Evolutionary conservation across 2,113 vertebrate species (phyloP).

Genomic region (Corythoichthys haematopterus): DNA sequence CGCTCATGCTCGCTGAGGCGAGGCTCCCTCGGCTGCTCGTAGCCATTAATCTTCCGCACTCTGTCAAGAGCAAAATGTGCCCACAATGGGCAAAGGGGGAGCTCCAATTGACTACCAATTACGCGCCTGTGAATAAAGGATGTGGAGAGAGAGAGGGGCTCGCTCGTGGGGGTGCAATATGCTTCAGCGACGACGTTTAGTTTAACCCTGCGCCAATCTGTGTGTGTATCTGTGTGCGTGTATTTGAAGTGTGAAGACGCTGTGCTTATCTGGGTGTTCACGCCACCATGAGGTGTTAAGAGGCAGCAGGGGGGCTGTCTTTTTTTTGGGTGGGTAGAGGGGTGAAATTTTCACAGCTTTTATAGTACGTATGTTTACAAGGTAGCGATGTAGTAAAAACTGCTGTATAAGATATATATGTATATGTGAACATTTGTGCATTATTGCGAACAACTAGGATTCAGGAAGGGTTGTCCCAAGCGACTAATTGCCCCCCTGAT

Average conservation of each 20-base stretch:
- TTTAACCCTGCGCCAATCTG: slow-evolving; percentile 66
- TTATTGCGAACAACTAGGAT: too few relatives aligned
- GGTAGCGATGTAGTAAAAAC: too few relatives aligned
- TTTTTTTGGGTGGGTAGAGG: neutral
- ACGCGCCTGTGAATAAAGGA: slow-evolving; percentile 81
- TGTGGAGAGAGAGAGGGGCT: slow-evolving; percentile 63
- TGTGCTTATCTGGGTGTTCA: slow-evolving; percentile 17
- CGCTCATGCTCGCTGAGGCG: slow-evolving; percentile 76
- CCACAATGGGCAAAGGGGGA: slow-evolving; percentile 79
- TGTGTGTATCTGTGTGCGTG: slow-evolving; percentile 7
- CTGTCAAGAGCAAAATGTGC: slow-evolving; percentile 79
- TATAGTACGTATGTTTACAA: neutral
- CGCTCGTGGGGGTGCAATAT: slow-evolving; percentile 67
- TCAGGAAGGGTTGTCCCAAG: too few relatives aligned
- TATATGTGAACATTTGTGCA: too few relatives aligned
- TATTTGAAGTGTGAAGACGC: slow-evolving; percentile 25
- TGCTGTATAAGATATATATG: too few relatives aligned
- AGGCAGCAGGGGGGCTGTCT: neutral
- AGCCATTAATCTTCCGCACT: slow-evolving; percentile 83
- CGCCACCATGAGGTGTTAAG: slow-evolving; percentile 29
- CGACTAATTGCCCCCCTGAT: too few relatives aligned
- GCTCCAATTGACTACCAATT: slow-evolving; percentile 84
- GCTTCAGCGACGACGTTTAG: slow-evolving; percentile 76
- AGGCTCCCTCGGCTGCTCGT: slow-evolving; percentile 73
- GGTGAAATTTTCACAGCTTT: neutral